Conservation (phyloP, 2,113 vertebrate genomes). For the Neotoma lepida region DNA sequence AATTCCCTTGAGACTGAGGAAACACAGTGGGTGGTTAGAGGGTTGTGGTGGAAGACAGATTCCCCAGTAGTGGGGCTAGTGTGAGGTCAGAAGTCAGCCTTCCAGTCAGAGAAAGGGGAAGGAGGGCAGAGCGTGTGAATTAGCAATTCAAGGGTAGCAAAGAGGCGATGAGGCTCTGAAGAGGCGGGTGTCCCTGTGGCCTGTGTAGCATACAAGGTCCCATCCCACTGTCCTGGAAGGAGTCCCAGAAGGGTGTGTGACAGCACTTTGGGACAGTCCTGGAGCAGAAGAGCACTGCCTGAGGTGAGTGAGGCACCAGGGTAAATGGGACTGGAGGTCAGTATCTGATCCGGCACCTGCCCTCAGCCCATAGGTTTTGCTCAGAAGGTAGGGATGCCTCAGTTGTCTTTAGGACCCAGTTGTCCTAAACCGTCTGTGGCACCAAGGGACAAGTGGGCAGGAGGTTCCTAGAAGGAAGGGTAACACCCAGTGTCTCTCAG, state of each 20-base stretch:
- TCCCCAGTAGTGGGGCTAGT: not conserved
- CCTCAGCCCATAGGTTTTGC: not conserved
- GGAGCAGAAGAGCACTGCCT: not conserved
- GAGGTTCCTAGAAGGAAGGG: not conserved
- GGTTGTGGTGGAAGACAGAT: rapidly evolving
- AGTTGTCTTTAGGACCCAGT: not conserved
- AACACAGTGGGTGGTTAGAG: not conserved
- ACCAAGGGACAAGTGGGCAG: no score
- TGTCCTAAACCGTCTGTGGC: not conserved
- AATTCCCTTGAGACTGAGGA: not conserved
- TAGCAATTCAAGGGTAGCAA: no score
- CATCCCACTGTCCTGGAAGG: rapidly evolving
- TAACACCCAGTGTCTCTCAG: not conserved
- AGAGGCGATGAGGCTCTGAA: rapidly evolving
- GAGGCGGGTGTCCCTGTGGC: not conserved
- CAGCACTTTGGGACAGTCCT: not conserved
- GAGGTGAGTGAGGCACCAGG: not conserved
- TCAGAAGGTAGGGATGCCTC: no score
- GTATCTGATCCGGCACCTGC: not conserved
- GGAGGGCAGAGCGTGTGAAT: not conserved
- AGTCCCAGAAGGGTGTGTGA: not conserved
- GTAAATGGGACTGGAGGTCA: not conserved
- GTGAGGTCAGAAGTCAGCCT: not conserved
- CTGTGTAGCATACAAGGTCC: not conserved
- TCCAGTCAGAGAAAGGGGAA: not conserved